Conservation (phyloP, 2,888 invertebrate genomes). For the Heliconius sara region DNA sequence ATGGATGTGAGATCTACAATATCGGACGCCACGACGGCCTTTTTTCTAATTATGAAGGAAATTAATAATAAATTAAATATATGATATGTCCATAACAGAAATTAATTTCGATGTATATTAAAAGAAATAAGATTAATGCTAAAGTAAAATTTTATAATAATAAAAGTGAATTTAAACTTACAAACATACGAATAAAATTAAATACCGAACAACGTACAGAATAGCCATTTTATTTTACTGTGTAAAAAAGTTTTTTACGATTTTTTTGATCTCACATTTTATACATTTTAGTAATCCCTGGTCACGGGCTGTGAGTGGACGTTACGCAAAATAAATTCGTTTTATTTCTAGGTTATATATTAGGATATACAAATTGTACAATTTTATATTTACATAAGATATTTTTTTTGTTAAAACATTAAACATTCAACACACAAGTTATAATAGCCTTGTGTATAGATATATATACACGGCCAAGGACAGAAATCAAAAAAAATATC, state of each 20-base stretch:
- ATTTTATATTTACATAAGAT: neutral
- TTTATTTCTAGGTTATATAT: neutral
- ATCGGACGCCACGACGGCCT: no score
- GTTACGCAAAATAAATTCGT: constrained; percentile 15
- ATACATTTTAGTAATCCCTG: constrained; percentile 19
- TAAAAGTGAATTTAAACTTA: neutral
- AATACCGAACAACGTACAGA: neutral
- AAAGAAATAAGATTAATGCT: neutral
- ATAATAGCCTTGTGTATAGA: no score
- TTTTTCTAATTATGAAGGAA: no score
- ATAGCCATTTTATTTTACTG: constrained; percentile 4
- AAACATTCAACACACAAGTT: no score
- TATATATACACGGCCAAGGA: no score
- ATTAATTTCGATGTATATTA: no score
- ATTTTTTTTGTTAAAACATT: neutral
- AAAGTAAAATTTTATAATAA: neutral
- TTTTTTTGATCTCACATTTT: constrained; percentile 11
- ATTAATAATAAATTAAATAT: no score
- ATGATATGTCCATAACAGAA: no score
- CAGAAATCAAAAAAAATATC: no score
- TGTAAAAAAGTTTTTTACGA: constrained; percentile 16
- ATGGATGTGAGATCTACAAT: no score
- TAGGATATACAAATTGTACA: neutral
- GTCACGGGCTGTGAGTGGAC: constrained; percentile 4
- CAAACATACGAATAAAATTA: neutral